Evolutionary conservation across 2,888 invertebrate species (phyloP), one percentile per base, ranked within the genome.

Genomic region (Endotricha flammealis): DNA sequence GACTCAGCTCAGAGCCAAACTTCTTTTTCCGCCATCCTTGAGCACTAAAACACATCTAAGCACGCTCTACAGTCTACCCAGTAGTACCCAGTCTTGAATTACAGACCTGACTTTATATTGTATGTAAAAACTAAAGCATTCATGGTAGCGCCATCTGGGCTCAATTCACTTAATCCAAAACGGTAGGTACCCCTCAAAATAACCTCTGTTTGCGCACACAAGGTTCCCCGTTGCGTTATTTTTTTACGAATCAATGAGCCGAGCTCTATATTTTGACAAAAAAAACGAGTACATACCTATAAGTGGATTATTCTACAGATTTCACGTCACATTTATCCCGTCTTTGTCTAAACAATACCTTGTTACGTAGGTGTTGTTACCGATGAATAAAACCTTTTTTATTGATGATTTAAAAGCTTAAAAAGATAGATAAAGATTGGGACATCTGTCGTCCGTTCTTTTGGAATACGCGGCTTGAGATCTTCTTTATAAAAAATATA

Each of bases 271-370:
- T 73, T 75, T 75, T 71, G n/a, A 73, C 71, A 75, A 74, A 78
- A 80, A 76, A 76, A 70, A 64, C 70, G 52, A 57, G 71, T 70
- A 80, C 81, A 82, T 78, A 71, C 81, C 77, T 67, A 67, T 86
- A 86, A 86, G 86, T 86, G 81, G 86, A 86, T 86, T 85, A 86
- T 64, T 52, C 63, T 64, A 66, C 61, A 78, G 75, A 81, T 85
- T 85, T 82, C 73, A 85, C 82, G 77, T 75, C 77, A 67, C 78
- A 85, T 86, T 85, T 71, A 77, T 70, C 68, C 71, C 47, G 42
- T 41, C 52, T 65, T 82, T 79, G 79, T 79, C 66, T 78, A 71
- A 38, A 76, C 74, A 75, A 78, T 77, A 58, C 52, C 67, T 75
- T 68, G 73, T 74, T 78, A 77, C 72, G 83, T 80, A 81, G 83